A percentile compares a stretch with the other conserved stretches of the same genome.
These are phyloP conservation scores for Mormyrus lacerda DNA, from an alignment of 2,113 vertebrate species.

Conservation along the genomic window DNA sequence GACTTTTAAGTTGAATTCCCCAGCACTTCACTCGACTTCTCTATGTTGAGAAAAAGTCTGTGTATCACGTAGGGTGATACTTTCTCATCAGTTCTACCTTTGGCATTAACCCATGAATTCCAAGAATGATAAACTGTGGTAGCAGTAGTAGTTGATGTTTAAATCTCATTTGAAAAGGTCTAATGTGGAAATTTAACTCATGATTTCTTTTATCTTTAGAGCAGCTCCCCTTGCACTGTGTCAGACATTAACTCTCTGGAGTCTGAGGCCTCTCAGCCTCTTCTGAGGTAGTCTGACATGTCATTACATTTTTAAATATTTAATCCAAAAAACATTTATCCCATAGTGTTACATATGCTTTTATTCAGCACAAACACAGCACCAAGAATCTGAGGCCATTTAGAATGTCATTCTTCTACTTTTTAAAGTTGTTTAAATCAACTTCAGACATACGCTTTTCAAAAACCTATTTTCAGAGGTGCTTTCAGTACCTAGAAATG, in stretches of 20 bases:
- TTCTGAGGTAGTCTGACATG: no score
- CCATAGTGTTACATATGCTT: no score
- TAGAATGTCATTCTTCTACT: no score
- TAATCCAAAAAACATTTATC: no score
- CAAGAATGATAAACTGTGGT: neutral
- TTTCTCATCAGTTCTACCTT: neutral
- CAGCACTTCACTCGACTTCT: neutral
- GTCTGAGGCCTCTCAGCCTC: no score
- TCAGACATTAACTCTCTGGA: neutral
- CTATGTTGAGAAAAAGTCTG: neutral
- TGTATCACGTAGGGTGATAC: neutral
- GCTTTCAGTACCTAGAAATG: neutral
- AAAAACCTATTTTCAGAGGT: no score
- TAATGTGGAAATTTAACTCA: neutral
- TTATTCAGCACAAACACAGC: no score
- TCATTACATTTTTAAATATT: no score
- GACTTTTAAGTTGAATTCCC: neutral
- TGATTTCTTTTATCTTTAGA: neutral
- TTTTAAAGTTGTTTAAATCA: no score
- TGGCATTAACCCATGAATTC: neutral
- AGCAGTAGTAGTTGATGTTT: neutral
- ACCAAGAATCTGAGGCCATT: no score
- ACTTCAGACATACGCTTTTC: no score
- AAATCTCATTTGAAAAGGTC: neutral
- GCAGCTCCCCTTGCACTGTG: neutral